Evolutionary conservation across 1,140 invertebrate genomes (phyloP), one percentile per base, ranked within the genome.

Genomic region (Drosophila mauritiana): DNA sequence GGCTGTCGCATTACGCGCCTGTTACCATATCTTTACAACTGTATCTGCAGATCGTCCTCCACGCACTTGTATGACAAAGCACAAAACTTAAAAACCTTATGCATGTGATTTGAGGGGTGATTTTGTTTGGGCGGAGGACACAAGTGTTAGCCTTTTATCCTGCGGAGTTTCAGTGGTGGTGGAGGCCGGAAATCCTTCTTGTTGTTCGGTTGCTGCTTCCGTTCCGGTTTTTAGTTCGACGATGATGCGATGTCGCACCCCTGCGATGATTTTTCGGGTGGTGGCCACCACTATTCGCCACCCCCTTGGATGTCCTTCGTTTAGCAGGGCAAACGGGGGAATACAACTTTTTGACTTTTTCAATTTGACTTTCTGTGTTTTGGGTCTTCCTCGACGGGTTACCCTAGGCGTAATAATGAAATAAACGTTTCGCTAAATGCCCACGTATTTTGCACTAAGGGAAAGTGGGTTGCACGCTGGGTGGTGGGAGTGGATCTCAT

Each of bases 351-450:
- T 81, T 89, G 85, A 89, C 84, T 89, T 89, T 89, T 89, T 89
- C 84, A 89, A 84, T 89, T 89, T 80, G 84, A 89, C 59, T 83
- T 54, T 77, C 49, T 75, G 53, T 72, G 53, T 42, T 74, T 57
- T 43, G 56, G 43, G 40, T 54, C 39, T 61, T 63, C 27, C 59
- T 58, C 53, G 3, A 17, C 25, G 31, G 22, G 53, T 80, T 79
- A 49, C 43, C 77, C 79, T 63, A 53, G 70, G 79, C 73, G 85
- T 91, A 90, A 91, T 91, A 91, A 91, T 91, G 89, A 90, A 90
- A 90, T 91, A 91, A 91, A 79, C 78, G 85, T 86, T 91, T 78
- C 59, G 85, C 90, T 91, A 91, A 91, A 91, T 91, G 90, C 75
- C 75, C 80, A 65, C 76, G 84, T 86, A 91, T 86, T 91, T 89